These are phyloP conservation scores for Esox lucius DNA, from an alignment of 2,797 vertebrate species.

Conservation along the genomic window DNA sequence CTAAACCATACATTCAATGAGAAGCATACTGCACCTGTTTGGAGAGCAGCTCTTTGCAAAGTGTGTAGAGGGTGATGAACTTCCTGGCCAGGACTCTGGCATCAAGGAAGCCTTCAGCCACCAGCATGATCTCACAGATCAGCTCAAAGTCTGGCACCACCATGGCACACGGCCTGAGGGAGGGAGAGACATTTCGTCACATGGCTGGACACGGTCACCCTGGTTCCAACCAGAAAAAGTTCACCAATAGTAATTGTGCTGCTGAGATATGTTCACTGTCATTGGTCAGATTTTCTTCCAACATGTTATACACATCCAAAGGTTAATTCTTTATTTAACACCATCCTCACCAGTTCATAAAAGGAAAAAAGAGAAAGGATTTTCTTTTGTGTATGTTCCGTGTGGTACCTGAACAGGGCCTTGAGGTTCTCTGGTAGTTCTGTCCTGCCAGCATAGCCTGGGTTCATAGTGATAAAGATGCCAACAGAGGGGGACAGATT, in stretches of 20 bases:
- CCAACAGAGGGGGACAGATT: constrained; percentile 88
- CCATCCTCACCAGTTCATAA: not conserved
- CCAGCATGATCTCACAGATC: constrained; percentile 98
- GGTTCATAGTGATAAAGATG: constrained; percentile 99
- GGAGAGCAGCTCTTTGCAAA: constrained; percentile 94
- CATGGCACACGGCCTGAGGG: constrained; percentile 91
- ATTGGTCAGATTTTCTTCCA: not conserved
- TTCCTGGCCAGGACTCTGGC: constrained; percentile 87
- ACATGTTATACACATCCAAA: not conserved
- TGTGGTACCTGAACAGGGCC: constrained; percentile 90
- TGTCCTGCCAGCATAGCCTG: constrained; percentile 92
- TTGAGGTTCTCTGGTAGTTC: constrained; percentile 97
- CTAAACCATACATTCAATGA: not conserved
- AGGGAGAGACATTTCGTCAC: not conserved
- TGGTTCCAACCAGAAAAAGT: not conserved
- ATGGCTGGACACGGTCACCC: not conserved
- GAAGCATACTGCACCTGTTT: constrained; percentile 83
- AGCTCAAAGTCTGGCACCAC: constrained; percentile 96
- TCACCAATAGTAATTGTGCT: not conserved
- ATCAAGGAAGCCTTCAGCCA: constrained; percentile 91
- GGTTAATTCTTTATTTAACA: not conserved
- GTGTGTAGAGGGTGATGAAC: constrained; percentile 91
- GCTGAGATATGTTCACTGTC: not conserved
- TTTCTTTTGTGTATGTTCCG: not conserved
- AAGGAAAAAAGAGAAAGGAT: not conserved